Percentiles rank a stretch among this genome's conserved stretches.
phyloP scores from a whole-genome alignment of 1,140 invertebrate species.

The Leptopilina clavipes region DNA sequence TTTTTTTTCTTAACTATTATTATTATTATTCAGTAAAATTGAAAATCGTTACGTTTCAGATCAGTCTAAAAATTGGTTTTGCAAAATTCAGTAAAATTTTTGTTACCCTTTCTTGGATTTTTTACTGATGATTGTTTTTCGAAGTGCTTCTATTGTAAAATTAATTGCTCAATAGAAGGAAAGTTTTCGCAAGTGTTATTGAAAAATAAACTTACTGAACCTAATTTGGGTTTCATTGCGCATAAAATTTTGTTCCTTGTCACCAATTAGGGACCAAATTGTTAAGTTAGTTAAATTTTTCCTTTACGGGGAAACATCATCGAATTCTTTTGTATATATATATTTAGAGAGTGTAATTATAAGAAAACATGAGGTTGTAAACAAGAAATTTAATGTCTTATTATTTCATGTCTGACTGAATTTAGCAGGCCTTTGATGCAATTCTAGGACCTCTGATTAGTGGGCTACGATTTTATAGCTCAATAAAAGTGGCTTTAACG shows the following conservation, averaged over 20 bases:
- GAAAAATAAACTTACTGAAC: too few species aligned
- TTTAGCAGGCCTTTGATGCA: not conserved
- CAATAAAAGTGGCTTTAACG: conserved; percentile 19
- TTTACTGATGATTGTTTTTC: too few species aligned
- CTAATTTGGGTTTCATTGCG: too few species aligned
- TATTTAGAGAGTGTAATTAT: conserved; percentile 3
- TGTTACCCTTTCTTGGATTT: not conserved
- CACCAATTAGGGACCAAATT: not conserved
- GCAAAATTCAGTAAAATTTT: not conserved
- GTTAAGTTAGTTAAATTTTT: not conserved
- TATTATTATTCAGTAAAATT: conserved; percentile 7
- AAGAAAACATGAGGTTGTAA: conserved; percentile 16
- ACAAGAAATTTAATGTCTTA: conserved; percentile 30
- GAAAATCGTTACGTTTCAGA: not conserved
- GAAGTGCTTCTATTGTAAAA: too few species aligned
- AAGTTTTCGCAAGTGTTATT: too few species aligned
- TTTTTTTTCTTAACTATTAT: too few species aligned
- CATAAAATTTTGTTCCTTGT: too few species aligned
- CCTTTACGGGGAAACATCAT: not conserved
- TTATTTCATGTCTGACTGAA: conserved; percentile 22
- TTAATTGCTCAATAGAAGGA: too few species aligned
- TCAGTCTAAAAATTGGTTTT: not conserved
- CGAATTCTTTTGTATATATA: not conserved
- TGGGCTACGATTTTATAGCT: conserved; percentile 22
- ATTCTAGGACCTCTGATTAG: conserved; percentile 6